phyloP scores from a whole-genome alignment of 2,888 invertebrate species.

The Liopterus haemorrhoidalis region DNA sequence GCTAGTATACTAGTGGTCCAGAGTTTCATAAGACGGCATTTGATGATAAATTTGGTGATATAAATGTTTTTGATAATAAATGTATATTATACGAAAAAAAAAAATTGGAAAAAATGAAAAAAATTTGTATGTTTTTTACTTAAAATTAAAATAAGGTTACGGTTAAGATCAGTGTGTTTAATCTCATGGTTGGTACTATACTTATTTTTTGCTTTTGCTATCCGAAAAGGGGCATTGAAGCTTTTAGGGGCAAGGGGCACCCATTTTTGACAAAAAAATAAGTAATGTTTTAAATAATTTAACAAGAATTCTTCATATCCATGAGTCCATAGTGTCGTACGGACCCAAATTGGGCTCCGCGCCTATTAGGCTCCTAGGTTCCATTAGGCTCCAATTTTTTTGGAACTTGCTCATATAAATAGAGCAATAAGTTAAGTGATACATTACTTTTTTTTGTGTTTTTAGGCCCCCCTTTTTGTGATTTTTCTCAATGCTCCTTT shows the following conservation, averaged over 20 bases:
- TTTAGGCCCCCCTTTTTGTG: background rate
- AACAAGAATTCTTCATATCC: background rate
- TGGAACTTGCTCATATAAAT: too few relatives aligned
- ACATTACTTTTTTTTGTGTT: too few relatives aligned
- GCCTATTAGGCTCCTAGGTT: too few relatives aligned
- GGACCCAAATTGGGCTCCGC: background rate
- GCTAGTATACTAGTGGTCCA: too few relatives aligned
- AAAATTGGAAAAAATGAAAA: slow-evolving; percentile 4
- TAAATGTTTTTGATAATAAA: slow-evolving; percentile 15
- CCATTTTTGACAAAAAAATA: background rate
- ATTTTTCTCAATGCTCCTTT: slow-evolving; percentile 10
- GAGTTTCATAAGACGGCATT: too few relatives aligned
- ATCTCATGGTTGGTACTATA: slow-evolving; percentile 41
- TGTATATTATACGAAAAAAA: slow-evolving; percentile 20
- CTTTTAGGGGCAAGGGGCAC: slow-evolving; percentile 4
- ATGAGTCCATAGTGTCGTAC: background rate
- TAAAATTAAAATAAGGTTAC: slow-evolving; percentile 13
- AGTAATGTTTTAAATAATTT: background rate
- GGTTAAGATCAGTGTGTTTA: slow-evolving; percentile 15
- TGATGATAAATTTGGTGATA: slow-evolving; percentile 23
- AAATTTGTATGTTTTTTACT: slow-evolving; percentile 19
- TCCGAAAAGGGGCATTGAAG: slow-evolving; percentile 13
- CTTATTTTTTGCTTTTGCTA: slow-evolving; percentile 37
- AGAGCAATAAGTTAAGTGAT: too few relatives aligned
- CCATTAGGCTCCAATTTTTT: too few relatives aligned